A percentile compares a stretch with the other conserved stretches of the same genome.
phyloP scores from a whole-genome alignment of 2,797 vertebrate genomes.

The Amblyopsis hoosieri region DNA sequence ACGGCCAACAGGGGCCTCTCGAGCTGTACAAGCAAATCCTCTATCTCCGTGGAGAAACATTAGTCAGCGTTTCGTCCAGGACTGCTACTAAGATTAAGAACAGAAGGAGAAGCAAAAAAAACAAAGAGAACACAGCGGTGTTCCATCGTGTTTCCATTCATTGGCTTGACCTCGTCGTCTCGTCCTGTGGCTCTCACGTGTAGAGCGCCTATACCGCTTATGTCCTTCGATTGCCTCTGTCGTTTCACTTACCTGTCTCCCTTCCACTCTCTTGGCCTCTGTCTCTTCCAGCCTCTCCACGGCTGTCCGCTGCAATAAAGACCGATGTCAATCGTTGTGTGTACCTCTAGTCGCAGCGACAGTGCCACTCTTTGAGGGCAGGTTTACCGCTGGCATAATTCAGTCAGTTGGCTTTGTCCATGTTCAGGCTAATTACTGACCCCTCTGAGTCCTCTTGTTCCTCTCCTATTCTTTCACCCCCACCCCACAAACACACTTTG shows the following conservation, averaged over 20 bases:
- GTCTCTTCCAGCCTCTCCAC: conserved; percentile 8
- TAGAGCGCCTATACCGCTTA: conserved; percentile 3
- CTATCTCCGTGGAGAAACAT: conserved; percentile 34
- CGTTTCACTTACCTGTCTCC: not conserved
- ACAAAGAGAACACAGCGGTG: conserved; percentile 10
- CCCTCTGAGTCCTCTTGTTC: not conserved
- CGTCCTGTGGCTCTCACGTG: conserved; percentile 4
- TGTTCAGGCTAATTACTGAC: conserved; percentile 17
- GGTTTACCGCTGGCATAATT: conserved; percentile 59
- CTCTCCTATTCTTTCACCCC: not conserved
- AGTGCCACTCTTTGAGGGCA: conserved; percentile 37
- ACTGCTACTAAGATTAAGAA: conserved; percentile 34
- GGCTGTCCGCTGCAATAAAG: conserved; percentile 39
- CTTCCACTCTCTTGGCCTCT: not conserved
- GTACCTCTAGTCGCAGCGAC: conserved; percentile 48
- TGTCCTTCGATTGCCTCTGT: conserved; percentile 2
- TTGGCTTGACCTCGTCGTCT: not conserved
- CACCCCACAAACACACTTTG: not conserved
- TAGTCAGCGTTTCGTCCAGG: conserved; percentile 23
- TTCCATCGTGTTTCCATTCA: conserved; percentile 10
- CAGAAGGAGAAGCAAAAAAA: too few species aligned
- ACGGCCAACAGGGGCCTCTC: conserved; percentile 18
- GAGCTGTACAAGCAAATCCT: conserved; percentile 32
- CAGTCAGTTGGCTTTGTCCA: conserved; percentile 47
- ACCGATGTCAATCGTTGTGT: conserved; percentile 41